A percentile compares a stretch with the other conserved stretches of the same genome.
These are phyloP conservation scores for Rhaphigaster nebulosa DNA, from an alignment of 2,888 invertebrate genomes.

Conservation along the genomic window DNA sequence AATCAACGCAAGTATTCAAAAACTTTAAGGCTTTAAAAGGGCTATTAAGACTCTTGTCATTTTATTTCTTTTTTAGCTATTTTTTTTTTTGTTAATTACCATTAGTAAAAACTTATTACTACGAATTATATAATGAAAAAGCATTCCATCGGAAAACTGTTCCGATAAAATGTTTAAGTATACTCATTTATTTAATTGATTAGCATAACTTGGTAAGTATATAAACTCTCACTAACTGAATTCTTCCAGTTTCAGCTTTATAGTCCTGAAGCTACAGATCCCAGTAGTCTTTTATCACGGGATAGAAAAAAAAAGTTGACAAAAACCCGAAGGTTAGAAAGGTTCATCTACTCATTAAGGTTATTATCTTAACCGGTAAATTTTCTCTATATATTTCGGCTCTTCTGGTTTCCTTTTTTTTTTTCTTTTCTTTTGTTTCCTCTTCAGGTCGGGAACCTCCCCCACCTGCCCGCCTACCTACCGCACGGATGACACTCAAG, in stretches of 20 bases:
- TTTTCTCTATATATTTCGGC: constrained; percentile 40
- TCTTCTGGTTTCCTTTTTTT: background rate
- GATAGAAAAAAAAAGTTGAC: constrained; percentile 29
- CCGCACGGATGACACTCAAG: constrained; percentile 40
- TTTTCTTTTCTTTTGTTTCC: background rate
- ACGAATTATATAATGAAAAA: background rate
- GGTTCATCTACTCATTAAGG: constrained; percentile 46
- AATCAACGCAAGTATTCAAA: constrained; percentile 7
- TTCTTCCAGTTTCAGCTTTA: constrained; percentile 22
- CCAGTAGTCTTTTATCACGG: background rate
- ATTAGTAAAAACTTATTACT: constrained; percentile 1
- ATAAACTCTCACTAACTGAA: constrained; percentile 31
- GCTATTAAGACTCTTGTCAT: background rate
- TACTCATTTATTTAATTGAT: constrained; percentile 8
- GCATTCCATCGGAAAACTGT: background rate
- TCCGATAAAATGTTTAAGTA: constrained; percentile 8
- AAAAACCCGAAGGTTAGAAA: constrained; percentile 41
- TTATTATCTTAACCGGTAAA: constrained; percentile 41
- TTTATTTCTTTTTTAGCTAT: background rate
- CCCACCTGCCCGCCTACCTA: constrained; percentile 3
- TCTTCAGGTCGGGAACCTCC: background rate
- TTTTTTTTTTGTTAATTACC: background rate
- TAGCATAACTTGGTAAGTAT: background rate
- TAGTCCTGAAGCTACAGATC: background rate
- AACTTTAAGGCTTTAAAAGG: background rate